These are phyloP conservation scores for Himalopsyche kuldschensis DNA, from an alignment of 2,888 invertebrate genomes.

Conservation along the genomic window DNA sequence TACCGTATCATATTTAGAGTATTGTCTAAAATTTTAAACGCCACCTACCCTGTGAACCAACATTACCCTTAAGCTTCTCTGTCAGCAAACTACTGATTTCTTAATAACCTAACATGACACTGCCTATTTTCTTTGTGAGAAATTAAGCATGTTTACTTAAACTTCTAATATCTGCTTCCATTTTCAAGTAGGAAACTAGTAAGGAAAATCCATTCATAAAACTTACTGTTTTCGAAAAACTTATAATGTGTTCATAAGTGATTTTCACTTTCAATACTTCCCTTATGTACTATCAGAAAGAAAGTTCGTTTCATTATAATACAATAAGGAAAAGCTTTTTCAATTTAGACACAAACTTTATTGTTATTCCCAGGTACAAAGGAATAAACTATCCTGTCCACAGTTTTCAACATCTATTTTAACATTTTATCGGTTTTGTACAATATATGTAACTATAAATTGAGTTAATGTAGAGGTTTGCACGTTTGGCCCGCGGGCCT, in stretches of 20 bases:
- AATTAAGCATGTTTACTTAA: neutral
- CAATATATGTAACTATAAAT: no score
- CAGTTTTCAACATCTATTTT: neutral
- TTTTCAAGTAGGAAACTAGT: no score
- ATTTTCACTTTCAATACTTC: neutral
- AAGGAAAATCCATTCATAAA: neutral
- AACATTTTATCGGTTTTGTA: neutral
- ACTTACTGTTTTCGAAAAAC: neutral
- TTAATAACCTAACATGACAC: neutral
- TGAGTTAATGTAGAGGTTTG: no score
- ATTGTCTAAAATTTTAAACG: no score
- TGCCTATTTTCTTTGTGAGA: neutral
- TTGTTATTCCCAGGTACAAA: neutral
- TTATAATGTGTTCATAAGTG: neutral
- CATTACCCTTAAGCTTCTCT: neutral
- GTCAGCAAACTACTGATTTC: neutral
- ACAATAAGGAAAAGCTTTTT: neutral
- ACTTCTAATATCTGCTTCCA: neutral
- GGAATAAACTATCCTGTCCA: neutral
- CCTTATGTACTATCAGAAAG: no score
- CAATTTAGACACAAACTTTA: neutral
- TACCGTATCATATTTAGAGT: no score
- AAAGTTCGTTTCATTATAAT: neutral
- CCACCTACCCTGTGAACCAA: neutral
- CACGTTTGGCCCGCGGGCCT: no score